phyloP scores from a whole-genome alignment of 2,113 vertebrate genomes.

The Phaethon lepturus region DNA sequence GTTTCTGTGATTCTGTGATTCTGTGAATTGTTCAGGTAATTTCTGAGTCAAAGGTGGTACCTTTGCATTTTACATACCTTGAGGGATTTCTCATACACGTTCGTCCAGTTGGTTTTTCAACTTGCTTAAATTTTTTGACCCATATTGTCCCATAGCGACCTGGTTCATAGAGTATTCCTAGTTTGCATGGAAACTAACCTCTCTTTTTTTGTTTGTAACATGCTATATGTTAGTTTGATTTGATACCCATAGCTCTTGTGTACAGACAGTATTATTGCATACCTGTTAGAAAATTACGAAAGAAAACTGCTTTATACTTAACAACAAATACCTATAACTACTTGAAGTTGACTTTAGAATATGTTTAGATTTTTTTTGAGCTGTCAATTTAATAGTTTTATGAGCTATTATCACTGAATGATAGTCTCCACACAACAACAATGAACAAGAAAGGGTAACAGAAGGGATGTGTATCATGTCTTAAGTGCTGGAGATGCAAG shows the following conservation, averaged over 20 bases:
- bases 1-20: too few species aligned
- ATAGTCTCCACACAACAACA: background rate
- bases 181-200: background rate
- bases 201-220: background rate
- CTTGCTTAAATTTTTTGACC: background rate
- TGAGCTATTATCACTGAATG: background rate
- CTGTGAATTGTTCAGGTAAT: background rate
- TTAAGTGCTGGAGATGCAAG: background rate
- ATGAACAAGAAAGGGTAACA: background rate
- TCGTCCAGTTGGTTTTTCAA: background rate
- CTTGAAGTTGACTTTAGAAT: background rate
- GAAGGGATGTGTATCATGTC: fast-evolving
- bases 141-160: fast-evolving
- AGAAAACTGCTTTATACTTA: background rate
- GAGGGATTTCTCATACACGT: background rate
- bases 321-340: background rate
- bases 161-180: background rate
- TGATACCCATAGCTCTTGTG: background rate
- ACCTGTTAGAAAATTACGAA: background rate
- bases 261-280: background rate
- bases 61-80: background rate
- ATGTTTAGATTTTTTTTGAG: background rate
- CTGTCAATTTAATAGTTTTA: background rate
- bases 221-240: background rate
- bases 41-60: background rate